Conservation (phyloP, 2,888 invertebrate genomes). For the Polyommatus icarus region DNA sequence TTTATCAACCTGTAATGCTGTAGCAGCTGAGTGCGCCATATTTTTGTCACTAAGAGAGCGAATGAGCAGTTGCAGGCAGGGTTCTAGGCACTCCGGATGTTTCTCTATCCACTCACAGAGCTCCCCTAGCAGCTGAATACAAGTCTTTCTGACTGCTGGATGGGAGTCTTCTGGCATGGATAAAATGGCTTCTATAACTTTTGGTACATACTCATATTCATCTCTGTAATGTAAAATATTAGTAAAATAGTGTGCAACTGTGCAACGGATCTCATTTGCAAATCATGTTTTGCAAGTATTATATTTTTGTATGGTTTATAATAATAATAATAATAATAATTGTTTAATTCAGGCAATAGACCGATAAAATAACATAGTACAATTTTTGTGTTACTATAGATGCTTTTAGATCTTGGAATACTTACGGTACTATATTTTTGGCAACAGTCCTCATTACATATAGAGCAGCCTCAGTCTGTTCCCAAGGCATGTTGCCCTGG, state of each 20-base stretch:
- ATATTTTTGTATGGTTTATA: no score
- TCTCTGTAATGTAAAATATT: conserved; percentile 76
- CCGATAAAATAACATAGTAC: no score
- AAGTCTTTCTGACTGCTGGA: conserved; percentile 93
- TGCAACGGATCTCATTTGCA: conserved; percentile 42
- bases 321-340: no score
- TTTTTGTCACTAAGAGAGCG: conserved; percentile 86
- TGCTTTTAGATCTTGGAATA: conserved; percentile 35
- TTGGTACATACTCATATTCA: conserved; percentile 95
- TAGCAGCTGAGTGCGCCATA: conserved; percentile 87
- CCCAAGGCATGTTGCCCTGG: conserved; percentile 91
- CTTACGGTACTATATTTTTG: conserved; percentile 95
- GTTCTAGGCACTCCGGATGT: conserved; percentile 90
- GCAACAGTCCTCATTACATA: conserved; percentile 98
- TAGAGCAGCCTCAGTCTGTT: conserved; percentile 94
- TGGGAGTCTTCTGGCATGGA: conserved; percentile 91
- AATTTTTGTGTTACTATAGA: no score
- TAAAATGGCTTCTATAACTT: conserved; percentile 94
- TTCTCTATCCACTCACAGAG: conserved; percentile 96
- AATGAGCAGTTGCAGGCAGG: conserved; percentile 89
- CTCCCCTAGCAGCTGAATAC: conserved; percentile 92
- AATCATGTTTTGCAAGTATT: neutral
- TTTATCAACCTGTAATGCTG: conserved; percentile 30
- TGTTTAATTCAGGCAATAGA: no score
- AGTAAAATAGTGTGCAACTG: conserved; percentile 19